Conservation (phyloP, 2,888 invertebrate species). For the Caenorhabditis auriculariae region DNA sequence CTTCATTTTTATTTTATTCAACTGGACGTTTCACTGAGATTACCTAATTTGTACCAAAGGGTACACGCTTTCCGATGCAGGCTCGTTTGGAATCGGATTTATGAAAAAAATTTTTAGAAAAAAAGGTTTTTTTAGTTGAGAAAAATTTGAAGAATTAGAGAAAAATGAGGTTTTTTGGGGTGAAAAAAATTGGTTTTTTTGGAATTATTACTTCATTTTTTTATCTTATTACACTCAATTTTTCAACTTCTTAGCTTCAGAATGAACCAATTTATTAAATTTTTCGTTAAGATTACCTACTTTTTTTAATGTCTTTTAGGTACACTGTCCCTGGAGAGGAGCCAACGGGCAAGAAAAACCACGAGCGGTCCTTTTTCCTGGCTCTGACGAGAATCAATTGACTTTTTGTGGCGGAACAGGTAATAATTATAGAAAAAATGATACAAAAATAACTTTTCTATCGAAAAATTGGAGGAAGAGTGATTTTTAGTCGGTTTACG, state of each 20-base stretch:
- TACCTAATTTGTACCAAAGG: too few species aligned
- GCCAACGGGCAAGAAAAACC: slow-evolving; percentile 40
- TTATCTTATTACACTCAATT: too few species aligned
- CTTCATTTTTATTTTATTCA: too few species aligned
- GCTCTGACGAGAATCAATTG: slow-evolving; percentile 83
- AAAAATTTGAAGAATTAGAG: background rate
- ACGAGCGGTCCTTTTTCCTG: slow-evolving; percentile 76
- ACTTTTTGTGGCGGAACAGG: slow-evolving; percentile 93
- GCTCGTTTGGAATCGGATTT: slow-evolving; percentile 74
- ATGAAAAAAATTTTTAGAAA: background rate
- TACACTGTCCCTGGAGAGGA: slow-evolving; percentile 45
- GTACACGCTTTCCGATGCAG: slow-evolving; percentile 92
- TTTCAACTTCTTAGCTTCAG: background rate
- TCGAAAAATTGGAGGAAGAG: too few species aligned
- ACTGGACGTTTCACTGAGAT: too few species aligned
- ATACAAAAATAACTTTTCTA: too few species aligned
- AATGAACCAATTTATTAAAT: background rate
- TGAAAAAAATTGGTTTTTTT: too few species aligned
- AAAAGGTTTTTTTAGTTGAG: background rate
- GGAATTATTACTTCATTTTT: too few species aligned
- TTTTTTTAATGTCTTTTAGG: slow-evolving; percentile 43
- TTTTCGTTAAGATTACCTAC: too few species aligned
- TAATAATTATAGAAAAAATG: too few species aligned
- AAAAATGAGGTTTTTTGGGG: too few species aligned
- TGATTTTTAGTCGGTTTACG: too few species aligned